phyloP scores from a whole-genome alignment of 1,140 invertebrate species.

The Trichogramma pretiosum region DNA sequence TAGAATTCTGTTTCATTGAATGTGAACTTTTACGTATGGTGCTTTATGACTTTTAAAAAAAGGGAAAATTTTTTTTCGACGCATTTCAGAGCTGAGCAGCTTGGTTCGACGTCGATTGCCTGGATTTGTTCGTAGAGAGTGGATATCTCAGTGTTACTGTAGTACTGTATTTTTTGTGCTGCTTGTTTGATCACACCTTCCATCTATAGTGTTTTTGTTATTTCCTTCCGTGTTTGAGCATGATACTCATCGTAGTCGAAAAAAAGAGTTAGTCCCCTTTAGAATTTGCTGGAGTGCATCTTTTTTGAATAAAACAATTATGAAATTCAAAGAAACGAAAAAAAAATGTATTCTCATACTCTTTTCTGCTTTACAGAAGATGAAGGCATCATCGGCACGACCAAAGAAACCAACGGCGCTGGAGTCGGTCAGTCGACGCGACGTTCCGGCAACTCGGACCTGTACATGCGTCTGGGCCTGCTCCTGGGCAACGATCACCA shows the following conservation, averaged over 20 bases:
- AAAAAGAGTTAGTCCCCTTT: too few species aligned
- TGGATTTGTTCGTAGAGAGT: slow-evolving; percentile 15
- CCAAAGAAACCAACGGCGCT: slow-evolving; percentile 47
- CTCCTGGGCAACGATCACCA: slow-evolving; percentile 52
- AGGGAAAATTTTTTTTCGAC: too few species aligned
- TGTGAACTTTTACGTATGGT: background rate
- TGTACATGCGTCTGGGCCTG: slow-evolving; percentile 78
- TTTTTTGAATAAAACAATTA: too few species aligned
- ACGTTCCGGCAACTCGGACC: slow-evolving; percentile 58
- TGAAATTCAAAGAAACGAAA: too few species aligned
- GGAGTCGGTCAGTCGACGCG: too few species aligned
- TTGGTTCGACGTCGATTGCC: slow-evolving; percentile 11
- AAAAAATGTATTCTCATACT: background rate
- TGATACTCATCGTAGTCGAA: too few species aligned
- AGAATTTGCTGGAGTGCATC: too few species aligned
- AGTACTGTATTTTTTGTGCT: too few species aligned
- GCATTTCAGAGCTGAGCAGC: slow-evolving; percentile 15
- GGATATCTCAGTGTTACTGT: slow-evolving; percentile 15
- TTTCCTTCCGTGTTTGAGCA: slow-evolving; percentile 11
- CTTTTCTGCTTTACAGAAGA: slow-evolving; percentile 60
- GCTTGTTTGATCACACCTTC: slow-evolving; percentile 7
- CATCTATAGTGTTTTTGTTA: slow-evolving; percentile 9
- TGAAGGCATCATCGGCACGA: slow-evolving; percentile 56
- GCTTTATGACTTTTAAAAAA: background rate
- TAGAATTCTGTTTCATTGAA: background rate